Evolutionary conservation across 1,140 invertebrate species (phyloP), one percentile per base, ranked within the genome.

Genomic region (Plectus sambesii): DNA sequence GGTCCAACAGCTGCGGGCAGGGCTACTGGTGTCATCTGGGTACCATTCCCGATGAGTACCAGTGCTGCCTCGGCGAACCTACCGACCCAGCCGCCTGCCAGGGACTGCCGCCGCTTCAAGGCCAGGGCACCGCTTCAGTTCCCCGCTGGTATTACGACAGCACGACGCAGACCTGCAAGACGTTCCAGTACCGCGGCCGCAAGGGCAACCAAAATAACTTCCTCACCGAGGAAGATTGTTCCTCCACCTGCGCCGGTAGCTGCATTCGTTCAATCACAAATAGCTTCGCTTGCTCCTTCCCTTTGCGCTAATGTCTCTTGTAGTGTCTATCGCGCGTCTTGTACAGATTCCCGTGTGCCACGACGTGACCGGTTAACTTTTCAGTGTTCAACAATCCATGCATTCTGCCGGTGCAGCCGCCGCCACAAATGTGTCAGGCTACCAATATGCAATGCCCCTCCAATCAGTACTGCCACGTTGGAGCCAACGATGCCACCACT

Each of bases 181-280:
- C 51, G 27, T 63, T 63, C 47, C 43, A 39, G 9, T 63, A 66
- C 36, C 50, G 60, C 24, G 61, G 61, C 29, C 17, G 59, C n/a
- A 49, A 56, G 39, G 59, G 59, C 29, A 63, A 63, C 47, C 61
- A 61, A 46, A 63, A 63, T 44, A 63, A 65, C 40, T 63, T 63
- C 46, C 37, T 63, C 8, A 58, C 50, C 3, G 29, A 59, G 39
- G 51, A 66, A 27, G 62, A 68, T 19, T 68, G 65, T 36, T 48
- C 46, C n/a, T 41, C 38, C 17, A 50, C 47, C 25, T 68, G 65
- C 47, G 44, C 53, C 23, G 63, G 66, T 69, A 38, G 27, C 36
- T 59, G 24, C 24, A 49, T 25, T 50, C 19, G 23, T 49, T 27
- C 15, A 46, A 27, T 26, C 17, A 1, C 26, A n/a, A 26, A 25